Conservation (phyloP, 1,140 invertebrate genomes). For the Cryptotermes secundus region DNA sequence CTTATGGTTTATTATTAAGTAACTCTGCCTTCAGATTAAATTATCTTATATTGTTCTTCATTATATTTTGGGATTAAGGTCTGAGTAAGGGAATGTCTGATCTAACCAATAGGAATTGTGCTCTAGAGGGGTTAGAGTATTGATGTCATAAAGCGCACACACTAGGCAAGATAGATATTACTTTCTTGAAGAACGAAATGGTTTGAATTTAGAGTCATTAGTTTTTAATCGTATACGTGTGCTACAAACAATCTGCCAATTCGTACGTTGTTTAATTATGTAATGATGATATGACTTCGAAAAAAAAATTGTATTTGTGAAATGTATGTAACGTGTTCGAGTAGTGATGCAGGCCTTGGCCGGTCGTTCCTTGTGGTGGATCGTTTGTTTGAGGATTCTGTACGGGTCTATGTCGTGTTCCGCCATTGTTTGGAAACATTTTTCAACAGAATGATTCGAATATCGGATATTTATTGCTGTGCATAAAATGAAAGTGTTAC, state of each 20-base stretch:
- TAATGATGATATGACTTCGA: conserved; percentile 6
- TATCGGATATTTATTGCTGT: conserved; percentile 18
- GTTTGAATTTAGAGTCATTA: not conserved
- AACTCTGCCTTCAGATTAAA: not conserved
- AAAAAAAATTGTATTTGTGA: not conserved
- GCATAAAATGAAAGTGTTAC: conserved; percentile 18
- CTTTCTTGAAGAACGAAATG: conserved; percentile 23
- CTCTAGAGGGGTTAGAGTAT: conserved; percentile 25
- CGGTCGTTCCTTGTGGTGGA: conserved; percentile 33
- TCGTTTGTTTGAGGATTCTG: conserved; percentile 23
- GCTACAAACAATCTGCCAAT: not conserved
- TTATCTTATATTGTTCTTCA: too few relatives aligned
- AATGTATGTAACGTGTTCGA: conserved; percentile 21
- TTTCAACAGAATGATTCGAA: conserved; percentile 19
- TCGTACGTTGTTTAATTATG: not conserved
- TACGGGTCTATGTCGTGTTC: conserved; percentile 33
- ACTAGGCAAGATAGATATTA: conserved; percentile 26
- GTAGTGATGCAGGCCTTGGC: conserved; percentile 32
- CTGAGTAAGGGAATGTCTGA: not conserved
- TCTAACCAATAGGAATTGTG: conserved; percentile 27
- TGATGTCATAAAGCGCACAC: conserved; percentile 31
- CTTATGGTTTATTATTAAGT: not conserved
- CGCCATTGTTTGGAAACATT: conserved; percentile 32
- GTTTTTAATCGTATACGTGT: not conserved
- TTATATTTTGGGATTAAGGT: not conserved